Evolutionary conservation across 2,113 vertebrate genomes (phyloP), one percentile per base, ranked within the genome.

Genomic region (Thalassoma bifasciatum): DNA sequence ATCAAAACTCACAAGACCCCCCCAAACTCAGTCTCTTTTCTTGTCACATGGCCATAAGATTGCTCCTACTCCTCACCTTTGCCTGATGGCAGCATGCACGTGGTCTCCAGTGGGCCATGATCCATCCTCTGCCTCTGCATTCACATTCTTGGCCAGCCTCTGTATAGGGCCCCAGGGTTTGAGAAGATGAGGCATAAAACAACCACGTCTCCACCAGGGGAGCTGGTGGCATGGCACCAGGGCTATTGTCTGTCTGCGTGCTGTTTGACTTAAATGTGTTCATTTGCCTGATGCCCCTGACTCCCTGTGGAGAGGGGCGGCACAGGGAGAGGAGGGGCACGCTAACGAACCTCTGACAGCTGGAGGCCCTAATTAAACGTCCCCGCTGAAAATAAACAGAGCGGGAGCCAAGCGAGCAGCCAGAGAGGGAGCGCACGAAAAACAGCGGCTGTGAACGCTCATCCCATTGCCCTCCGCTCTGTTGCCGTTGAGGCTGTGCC

Each of bases 291-390:
- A 88, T 84, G 86, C 83, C 84, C 86, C 82, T 57, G 85, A 79
- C 91, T 92, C 88, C 86, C 89, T 83, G 81, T 50, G 72, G 86
- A 91, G 90, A 86, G 57, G 82, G 88, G 89, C 85, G 49, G 77
- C 85, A 77, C 57, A 30, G 83, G 75, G 88, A 90, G 92, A 88
- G 92, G 92, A 87, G 92, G 93, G 91, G 92, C 84, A 61, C 77
- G 70, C 91, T 94, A 94, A 94, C 92, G 91, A 94, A 94, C 85
- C 92, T 88, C 88, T 89, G 92, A 94, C 92, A 93, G 93, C 94
- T 94, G 93, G 93, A 94, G 92, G 92, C 92, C 91, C 93, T 95
- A 95, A 95, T 95, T 95, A 95, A 94, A 91, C 87, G 93, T 94
- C 94, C 92, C 93, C 59, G 81, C 87, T 91, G 93, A 93, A 95